Evolutionary conservation across 1,140 invertebrate species (phyloP), one percentile per base, ranked within the genome.

Genomic region (Cherax quadricarinatus): DNA sequence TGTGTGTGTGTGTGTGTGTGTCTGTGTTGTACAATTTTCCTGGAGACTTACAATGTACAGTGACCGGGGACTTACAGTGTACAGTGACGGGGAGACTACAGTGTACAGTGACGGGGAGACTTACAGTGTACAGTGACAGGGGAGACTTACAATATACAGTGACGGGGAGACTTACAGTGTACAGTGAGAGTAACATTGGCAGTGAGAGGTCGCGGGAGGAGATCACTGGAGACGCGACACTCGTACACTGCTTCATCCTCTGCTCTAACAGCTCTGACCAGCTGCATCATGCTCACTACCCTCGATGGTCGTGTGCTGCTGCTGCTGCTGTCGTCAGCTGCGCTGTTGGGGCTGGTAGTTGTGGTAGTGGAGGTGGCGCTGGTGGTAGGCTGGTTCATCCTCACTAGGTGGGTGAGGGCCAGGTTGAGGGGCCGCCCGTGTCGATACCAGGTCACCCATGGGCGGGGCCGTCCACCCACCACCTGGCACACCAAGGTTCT

Each of bases 371-470:
- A 18, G 3, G 49, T 30, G 2, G 60, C 16, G 60, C 21, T 41
- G 6, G 16, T 30, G 30, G 62, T 21, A n/a, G 12, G 18, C 12
- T 30, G 48, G 49, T 70, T 57, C 2, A 49, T 41, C 24, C 24
- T 49, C n/a, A 60, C n/a, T 0, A 73, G 51, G 49, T 53, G 73
- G 16, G 66, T 73, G 24, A 49, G 24, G 88, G 80, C 80, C 57
- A 70, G 73, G 73, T 48, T 87, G 30, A 87, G 49, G 14, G 88
- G 88, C 4, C 89, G 89, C 14, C 89, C 89, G 41, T 91, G 89
- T 66, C 89, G 86, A 82, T 91, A 91, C 89, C 89, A 91, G 16
- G 83, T 86, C 70, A 91, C 89, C 82, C 82, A 79, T 41, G 89
- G 89, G 30, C 89, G 89, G 21, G 89, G 89, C 3, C 82, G 73